Evolutionary conservation across 2,113 vertebrate genomes (phyloP).

Genomic region (Neofelis nebulosa): DNA sequence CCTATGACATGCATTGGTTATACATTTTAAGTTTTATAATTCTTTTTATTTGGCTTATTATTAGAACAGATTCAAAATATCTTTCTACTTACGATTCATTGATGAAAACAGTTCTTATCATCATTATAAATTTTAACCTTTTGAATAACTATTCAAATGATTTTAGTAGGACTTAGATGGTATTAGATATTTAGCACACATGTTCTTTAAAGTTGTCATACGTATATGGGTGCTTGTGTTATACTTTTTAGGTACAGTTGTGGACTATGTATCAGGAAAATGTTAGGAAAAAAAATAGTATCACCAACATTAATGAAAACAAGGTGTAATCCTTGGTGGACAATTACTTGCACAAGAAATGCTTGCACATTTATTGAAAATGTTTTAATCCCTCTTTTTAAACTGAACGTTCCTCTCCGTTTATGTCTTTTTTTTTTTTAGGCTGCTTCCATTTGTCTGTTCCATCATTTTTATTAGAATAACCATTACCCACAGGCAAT

Average conservation of each 20-base stretch:
- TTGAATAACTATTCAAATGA: not conserved
- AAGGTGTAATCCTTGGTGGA: not conserved
- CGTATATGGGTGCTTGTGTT: not conserved
- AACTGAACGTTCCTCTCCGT: not conserved
- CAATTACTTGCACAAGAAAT: conserved; percentile 12
- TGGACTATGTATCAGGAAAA: not conserved
- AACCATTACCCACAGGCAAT: not conserved
- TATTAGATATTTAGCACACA: not conserved
- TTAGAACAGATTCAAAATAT: not conserved
- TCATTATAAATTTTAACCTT: not conserved
- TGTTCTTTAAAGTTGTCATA: not conserved
- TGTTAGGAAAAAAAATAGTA: not conserved
- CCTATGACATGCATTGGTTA: not conserved
- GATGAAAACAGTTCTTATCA: not conserved
- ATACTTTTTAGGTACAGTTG: not conserved
- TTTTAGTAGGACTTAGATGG: not conserved
- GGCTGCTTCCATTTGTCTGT: not conserved
- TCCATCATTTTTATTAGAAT: not conserved
- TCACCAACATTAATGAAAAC: not conserved
- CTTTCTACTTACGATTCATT: not conserved
- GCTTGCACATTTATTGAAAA: not conserved
- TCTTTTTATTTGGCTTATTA: not conserved
- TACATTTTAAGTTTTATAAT: not conserved
- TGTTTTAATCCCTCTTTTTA: not conserved
- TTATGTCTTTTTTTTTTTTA: not conserved